Conservation (phyloP, 2,888 invertebrate species). For the Drosophila anomalata region DNA sequence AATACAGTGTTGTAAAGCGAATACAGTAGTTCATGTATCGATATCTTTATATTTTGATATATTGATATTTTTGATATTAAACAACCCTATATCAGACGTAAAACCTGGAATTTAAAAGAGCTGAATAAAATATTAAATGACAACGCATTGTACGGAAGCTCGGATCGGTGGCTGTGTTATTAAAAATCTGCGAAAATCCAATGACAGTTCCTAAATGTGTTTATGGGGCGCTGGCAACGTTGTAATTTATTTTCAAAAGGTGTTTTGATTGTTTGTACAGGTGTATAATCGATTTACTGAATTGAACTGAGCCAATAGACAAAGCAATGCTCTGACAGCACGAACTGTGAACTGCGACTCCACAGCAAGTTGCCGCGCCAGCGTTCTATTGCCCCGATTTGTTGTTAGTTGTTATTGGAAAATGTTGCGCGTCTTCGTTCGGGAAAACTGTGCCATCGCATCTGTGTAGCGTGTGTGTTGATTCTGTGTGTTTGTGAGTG, state of each 20-base stretch:
- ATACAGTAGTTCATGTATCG: no score
- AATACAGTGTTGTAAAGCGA: no score
- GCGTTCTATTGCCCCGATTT: slow-evolving; percentile 31
- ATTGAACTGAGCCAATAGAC: slow-evolving; percentile 30
- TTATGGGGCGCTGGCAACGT: slow-evolving; percentile 2
- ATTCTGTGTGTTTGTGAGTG: slow-evolving; percentile 47
- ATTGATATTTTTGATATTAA: no score
- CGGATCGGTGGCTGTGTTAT: neutral
- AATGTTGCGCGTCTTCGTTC: slow-evolving; percentile 56
- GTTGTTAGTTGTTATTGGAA: slow-evolving; percentile 51
- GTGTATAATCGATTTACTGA: slow-evolving; percentile 48
- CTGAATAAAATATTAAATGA: neutral
- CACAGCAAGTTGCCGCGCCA: slow-evolving; percentile 13
- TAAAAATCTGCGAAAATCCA: neutral
- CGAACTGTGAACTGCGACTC: slow-evolving; percentile 21
- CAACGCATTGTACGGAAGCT: neutral
- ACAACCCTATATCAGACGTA: neutral
- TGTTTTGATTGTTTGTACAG: slow-evolving; percentile 56
- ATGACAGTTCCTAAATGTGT: neutral
- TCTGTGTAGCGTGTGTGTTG: slow-evolving; percentile 11
- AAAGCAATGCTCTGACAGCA: slow-evolving; percentile 2
- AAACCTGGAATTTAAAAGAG: slow-evolving; percentile 1
- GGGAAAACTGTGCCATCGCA: slow-evolving; percentile 64
- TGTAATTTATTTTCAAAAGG: slow-evolving; percentile 19
- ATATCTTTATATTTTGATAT: no score